A percentile compares a stretch with the other conserved stretches of the same genome.
Conservation (phyloP, 2,888 invertebrate genomes). For the Noctua comes region DNA sequence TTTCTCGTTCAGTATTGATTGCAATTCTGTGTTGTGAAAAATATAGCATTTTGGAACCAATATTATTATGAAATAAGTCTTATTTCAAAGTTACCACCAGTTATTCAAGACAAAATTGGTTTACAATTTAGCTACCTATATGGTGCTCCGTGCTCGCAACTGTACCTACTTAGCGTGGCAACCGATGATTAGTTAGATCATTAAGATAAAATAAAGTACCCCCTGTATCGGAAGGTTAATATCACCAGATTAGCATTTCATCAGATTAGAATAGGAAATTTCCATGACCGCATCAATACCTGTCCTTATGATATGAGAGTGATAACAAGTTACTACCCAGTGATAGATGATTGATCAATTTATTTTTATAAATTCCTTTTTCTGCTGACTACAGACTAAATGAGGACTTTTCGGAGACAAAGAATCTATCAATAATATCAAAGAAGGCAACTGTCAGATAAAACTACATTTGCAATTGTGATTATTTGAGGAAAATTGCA, state of each 20-base stretch:
- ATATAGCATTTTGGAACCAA: background rate
- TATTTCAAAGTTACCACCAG: background rate
- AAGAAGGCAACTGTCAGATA: slow-evolving; percentile 21
- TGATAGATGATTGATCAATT: background rate
- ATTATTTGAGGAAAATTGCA: slow-evolving; percentile 5
- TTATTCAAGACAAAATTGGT: background rate
- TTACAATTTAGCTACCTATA: background rate
- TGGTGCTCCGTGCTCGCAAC: background rate
- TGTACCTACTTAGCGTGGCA: background rate
- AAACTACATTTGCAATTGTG: background rate
- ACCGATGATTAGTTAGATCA: slow-evolving; percentile 22
- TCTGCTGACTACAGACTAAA: background rate
- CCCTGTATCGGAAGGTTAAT: slow-evolving; percentile 42
- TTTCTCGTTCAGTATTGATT: background rate
- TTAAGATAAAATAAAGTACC: slow-evolving; percentile 35
- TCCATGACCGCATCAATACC: slow-evolving; percentile 29
- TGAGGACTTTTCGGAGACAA: background rate
- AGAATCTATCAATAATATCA: background rate
- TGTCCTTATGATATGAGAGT: slow-evolving; percentile 17
- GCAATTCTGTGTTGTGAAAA: background rate
- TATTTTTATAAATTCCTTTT: background rate
- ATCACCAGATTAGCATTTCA: slow-evolving; percentile 32
- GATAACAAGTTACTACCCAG: slow-evolving; percentile 14
- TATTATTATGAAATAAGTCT: background rate
- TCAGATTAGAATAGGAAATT: slow-evolving; percentile 32